A percentile compares a stretch with the other conserved stretches of the same genome.
Conservation (phyloP, 2,113 vertebrate genomes). For the Laticauda laticaudata region DNA sequence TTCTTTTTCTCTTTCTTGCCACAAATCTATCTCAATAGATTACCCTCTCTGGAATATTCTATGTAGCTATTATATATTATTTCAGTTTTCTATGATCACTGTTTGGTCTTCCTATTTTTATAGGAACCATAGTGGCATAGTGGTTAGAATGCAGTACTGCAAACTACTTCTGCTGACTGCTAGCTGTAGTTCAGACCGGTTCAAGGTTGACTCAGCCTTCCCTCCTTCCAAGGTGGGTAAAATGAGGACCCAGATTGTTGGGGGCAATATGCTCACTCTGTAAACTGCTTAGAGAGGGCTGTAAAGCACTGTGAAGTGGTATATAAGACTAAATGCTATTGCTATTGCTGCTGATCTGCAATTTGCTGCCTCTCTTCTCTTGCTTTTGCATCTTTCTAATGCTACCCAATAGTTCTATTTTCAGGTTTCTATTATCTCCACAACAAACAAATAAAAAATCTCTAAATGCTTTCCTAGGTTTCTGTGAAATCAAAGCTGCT, state of each 20-base stretch:
- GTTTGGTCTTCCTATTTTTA: not conserved
- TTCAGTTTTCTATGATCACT: not conserved
- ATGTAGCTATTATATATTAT: not conserved
- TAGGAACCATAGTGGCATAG: too few species aligned
- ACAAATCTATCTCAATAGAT: not conserved
- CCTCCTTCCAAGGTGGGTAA: too few species aligned
- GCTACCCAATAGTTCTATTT: not conserved
- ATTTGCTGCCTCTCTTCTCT: not conserved
- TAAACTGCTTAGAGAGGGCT: too few species aligned
- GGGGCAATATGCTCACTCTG: too few species aligned
- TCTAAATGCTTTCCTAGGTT: not conserved
- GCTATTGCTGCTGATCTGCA: not conserved
- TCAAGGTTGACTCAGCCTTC: too few species aligned
- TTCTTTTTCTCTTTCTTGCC: not conserved
- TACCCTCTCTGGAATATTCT: not conserved
- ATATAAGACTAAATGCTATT: too few species aligned
- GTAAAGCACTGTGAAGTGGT: too few species aligned
- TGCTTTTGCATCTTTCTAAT: not conserved
- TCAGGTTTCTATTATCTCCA: not conserved
- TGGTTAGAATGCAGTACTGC: too few species aligned
- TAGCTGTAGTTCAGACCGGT: too few species aligned
- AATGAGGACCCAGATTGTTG: too few species aligned
- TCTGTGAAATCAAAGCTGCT: not conserved
- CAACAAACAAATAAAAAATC: not conserved
- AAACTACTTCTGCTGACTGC: too few species aligned